Percentiles rank a stretch among this genome's conserved stretches.
Evolutionary conservation across 2,797 vertebrate species (phyloP).

Genomic region (Gymnoscopelus braueri): DNA sequence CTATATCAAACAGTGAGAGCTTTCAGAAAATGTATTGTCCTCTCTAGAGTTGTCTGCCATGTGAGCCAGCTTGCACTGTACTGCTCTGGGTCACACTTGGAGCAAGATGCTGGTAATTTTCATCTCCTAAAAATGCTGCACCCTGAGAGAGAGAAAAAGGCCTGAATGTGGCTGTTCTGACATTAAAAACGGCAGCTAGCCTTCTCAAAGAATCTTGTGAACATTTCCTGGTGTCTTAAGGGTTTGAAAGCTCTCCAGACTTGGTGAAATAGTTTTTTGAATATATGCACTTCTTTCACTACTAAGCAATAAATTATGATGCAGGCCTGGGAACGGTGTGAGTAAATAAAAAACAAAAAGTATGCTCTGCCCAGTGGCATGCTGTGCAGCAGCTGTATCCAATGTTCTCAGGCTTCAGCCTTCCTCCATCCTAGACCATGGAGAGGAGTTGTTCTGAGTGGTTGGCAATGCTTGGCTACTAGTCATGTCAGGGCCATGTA

Average conservation of each 20-base stretch:
- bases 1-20: neutral
- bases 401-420: slow-evolving; percentile 11
- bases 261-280: slow-evolving; percentile 31
- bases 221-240: slow-evolving; percentile 28
- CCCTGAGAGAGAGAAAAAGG: neutral
- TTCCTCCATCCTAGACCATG: slow-evolving; percentile 1
- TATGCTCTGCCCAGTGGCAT: slow-evolving; percentile 15
- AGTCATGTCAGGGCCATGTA: slow-evolving; percentile 14
- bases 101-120: slow-evolving; percentile 15
- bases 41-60: neutral
- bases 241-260: slow-evolving; percentile 1
- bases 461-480: neutral
- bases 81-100: neutral
- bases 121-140: slow-evolving; percentile 23
- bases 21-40: neutral
- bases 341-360: neutral
- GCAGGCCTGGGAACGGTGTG: slow-evolving; percentile 28
- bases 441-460: slow-evolving; percentile 7
- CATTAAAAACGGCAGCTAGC: slow-evolving; percentile 23
- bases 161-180: slow-evolving; percentile 23
- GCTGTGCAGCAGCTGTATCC: slow-evolving; percentile 12
- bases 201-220: slow-evolving; percentile 11
- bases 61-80: slow-evolving; percentile 1
- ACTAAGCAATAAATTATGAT: slow-evolving; percentile 75
- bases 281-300: slow-evolving; percentile 74